phyloP scores from a whole-genome alignment of 2,888 invertebrate genomes.

The Cheilosia vulpina region DNA sequence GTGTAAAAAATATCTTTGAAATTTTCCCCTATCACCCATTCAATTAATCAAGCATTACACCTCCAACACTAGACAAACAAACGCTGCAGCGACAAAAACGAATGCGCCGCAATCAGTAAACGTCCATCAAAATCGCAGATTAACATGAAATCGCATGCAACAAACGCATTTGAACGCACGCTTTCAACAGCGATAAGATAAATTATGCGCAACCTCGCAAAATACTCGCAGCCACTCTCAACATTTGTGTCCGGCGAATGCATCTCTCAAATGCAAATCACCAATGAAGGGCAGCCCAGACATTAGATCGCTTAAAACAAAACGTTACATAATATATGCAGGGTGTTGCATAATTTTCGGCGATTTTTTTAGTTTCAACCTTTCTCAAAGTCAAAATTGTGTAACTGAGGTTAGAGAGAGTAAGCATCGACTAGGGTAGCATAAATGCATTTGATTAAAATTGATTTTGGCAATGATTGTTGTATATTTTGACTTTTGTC shows the following conservation, averaged over 20 bases:
- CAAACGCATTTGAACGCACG: constrained; percentile 63
- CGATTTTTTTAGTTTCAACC: constrained; percentile 23
- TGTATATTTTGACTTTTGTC: not conserved
- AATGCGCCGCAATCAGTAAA: constrained; percentile 68
- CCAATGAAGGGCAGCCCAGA: not conserved
- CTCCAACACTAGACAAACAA: constrained; percentile 71
- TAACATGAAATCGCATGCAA: constrained; percentile 62
- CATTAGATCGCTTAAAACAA: not conserved
- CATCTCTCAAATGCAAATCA: constrained; percentile 8
- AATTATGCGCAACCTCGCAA: constrained; percentile 31
- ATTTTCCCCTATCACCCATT: constrained; percentile 47
- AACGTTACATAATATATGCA: constrained; percentile 46
- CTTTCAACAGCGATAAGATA: constrained; percentile 69
- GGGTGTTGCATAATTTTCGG: constrained; percentile 58
- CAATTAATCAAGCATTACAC: constrained; percentile 72
- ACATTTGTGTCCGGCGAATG: constrained; percentile 11
- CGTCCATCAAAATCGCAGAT: constrained; percentile 72
- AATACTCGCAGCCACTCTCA: constrained; percentile 13
- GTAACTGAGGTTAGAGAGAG: constrained; percentile 27
- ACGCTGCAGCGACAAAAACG: constrained; percentile 64
- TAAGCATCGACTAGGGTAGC: not conserved
- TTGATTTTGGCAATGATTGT: not conserved
- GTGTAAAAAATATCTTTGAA: constrained; percentile 45
- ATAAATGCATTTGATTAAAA: constrained; percentile 40
- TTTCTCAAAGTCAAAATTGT: constrained; percentile 57